Evolutionary conservation across 2,888 invertebrate species (phyloP).

Genomic region (Cephus runcator): DNA sequence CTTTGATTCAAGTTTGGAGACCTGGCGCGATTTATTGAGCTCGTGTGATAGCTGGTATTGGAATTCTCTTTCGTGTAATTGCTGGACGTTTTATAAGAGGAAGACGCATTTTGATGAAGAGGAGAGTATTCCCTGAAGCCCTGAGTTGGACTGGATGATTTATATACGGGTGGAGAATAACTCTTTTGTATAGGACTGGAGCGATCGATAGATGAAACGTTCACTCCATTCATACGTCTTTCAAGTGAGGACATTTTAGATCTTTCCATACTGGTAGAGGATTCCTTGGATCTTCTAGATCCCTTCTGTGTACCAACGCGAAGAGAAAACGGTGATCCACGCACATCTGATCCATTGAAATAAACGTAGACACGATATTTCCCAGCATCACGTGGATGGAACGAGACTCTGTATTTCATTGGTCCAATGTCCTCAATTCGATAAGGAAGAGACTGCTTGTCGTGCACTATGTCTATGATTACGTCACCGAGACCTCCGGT

Average conservation of each 20-base stretch:
- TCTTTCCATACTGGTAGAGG: constrained; percentile 43
- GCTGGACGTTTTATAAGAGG: constrained; percentile 46
- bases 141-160: constrained; percentile 49
- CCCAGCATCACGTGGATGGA: constrained; percentile 81
- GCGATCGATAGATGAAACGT: constrained; percentile 36
- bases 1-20: constrained; percentile 46
- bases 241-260: constrained; percentile 54
- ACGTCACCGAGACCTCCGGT: constrained; percentile 89
- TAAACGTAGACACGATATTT: constrained; percentile 89
- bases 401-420: constrained; percentile 80
- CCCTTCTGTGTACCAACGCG: constrained; percentile 82
- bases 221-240: constrained; percentile 54
- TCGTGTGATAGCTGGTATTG: constrained; percentile 32
- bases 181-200: constrained; percentile 44
- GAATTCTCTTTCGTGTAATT: constrained; percentile 39
- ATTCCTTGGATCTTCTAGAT: constrained; percentile 52
- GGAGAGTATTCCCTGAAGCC: constrained; percentile 37
- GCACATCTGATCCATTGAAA: constrained; percentile 87
- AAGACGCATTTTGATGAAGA: constrained; percentile 39
- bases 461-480: constrained; percentile 89
- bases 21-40: constrained; percentile 44
- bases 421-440: constrained; percentile 82
- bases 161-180: constrained; percentile 47
- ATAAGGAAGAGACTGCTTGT: constrained; percentile 85
- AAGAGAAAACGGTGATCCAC: constrained; percentile 89